A percentile compares a stretch with the other conserved stretches of the same genome.
These are phyloP conservation scores for Pemphigus obesinymphae DNA, from an alignment of 1,140 invertebrate species.

Conservation along the genomic window DNA sequence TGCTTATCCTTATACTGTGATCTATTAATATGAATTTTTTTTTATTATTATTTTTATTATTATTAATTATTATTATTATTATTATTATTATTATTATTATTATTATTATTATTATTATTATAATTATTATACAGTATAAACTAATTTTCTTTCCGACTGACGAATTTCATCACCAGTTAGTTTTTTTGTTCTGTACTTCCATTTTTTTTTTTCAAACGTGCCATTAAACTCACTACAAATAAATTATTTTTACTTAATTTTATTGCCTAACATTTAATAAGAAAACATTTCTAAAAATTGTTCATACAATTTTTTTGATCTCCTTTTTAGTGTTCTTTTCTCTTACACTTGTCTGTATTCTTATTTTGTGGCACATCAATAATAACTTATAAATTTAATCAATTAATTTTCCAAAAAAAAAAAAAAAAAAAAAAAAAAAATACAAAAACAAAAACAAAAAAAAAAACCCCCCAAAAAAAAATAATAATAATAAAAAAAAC, in stretches of 20 bases:
- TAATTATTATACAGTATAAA: conserved; percentile 15
- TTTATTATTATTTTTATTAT: conserved; percentile 30
- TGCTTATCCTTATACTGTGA: conserved; percentile 40
- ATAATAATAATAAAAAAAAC: background rate
- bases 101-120: conserved; percentile 34
- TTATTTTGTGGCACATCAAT: conserved; percentile 35
- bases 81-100: conserved; percentile 30
- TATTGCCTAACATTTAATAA: background rate
- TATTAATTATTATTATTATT: conserved; percentile 10
- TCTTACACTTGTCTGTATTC: conserved; percentile 27
- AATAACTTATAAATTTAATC: background rate
- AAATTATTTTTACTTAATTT: conserved; percentile 39
- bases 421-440: background rate
- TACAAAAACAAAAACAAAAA: no score
- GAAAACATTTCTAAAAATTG: conserved; percentile 16
- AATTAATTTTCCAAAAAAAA: conserved; percentile 18
- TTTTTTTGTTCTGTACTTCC: conserved; percentile 34
- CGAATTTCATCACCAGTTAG: conserved; percentile 32
- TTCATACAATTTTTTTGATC: conserved; percentile 25
- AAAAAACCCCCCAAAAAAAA: no score
- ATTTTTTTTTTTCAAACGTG: conserved; percentile 36
- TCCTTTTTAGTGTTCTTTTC: conserved; percentile 30
- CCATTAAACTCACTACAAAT: conserved; percentile 37
- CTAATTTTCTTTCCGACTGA: conserved; percentile 32
- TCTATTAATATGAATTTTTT: conserved; percentile 39